Evolutionary conservation across 2,113 vertebrate genomes (phyloP), one percentile per base, ranked within the genome.

Genomic region (Balaenoptera acutorostrata): DNA sequence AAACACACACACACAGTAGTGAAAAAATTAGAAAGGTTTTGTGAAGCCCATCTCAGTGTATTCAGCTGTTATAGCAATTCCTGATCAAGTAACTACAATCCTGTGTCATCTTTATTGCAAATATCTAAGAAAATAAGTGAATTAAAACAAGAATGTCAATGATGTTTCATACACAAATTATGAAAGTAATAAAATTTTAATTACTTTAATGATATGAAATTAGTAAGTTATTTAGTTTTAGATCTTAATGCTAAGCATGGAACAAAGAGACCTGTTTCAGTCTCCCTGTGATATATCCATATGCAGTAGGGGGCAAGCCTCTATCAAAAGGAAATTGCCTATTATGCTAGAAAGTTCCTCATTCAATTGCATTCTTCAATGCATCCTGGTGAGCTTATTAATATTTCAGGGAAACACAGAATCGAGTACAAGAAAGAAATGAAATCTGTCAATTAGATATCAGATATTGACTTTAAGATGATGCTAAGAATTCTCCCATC

Each of bases 341-440:
- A 57, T 80, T 82, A 95, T 87, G 10, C 23, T 75, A 69, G 33
- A 72, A 55, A 93, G 71, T 91, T 31, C 9, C 27, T 83, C 57
- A 96, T 33, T 84, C 31, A 69, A 36, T 61, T 39, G 78, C 52
- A 92, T 88, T 74, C 2, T 83, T 85, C 29, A 64, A 7, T 92
- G 41, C 8, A n/a, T 77, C 17, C 33, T 75, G 20, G 27, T 4
- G 14, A 72, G 55, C 0, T 77, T 93, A 86, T 82, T 92, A 95
- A 93, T 93, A 96, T 89, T 90, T 81, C 57, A 83, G 46, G 52
- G 66, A 93, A 93, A 88, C 20, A 84, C 21, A 88, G 17, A 94
- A 55, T 46, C 44, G 82, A 87, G 55, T 3, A 44, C 12, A 95
- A 52, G 57, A 84, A 88, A 44, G 4, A 80, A 91, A 81, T 52